These are phyloP conservation scores for Lipophrys pholis DNA, from an alignment of 2,113 vertebrate species.

Conservation along the genomic window DNA sequence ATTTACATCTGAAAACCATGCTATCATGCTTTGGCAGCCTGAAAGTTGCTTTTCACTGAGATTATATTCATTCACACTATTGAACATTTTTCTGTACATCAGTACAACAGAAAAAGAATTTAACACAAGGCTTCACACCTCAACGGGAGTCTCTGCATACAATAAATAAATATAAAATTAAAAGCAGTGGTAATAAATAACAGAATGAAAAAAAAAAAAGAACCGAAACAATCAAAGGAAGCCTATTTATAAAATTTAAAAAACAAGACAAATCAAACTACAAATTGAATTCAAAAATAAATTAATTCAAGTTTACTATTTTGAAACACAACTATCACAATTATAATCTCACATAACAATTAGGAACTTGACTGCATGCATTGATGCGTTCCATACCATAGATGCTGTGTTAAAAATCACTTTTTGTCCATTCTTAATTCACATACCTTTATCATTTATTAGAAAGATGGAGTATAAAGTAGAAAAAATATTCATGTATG, in stretches of 20 bases:
- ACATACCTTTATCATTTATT: constrained; percentile 70
- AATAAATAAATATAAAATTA: constrained; percentile 81
- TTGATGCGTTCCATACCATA: constrained; percentile 87
- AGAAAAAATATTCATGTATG: constrained; percentile 67
- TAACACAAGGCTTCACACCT: constrained; percentile 80
- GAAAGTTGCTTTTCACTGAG: constrained; percentile 89
- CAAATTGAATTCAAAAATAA: constrained; percentile 84
- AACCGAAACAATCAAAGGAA: constrained; percentile 78
- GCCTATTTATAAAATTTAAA: constrained; percentile 81
- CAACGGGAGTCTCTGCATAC: constrained; percentile 79
- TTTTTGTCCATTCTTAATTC: constrained; percentile 75
- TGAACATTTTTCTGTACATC: constrained; percentile 87
- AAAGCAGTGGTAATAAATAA: constrained; percentile 79
- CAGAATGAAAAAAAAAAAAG: constrained; percentile 53
- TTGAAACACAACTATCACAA: constrained; percentile 88
- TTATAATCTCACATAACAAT: constrained; percentile 89
- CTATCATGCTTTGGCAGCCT: constrained; percentile 89
- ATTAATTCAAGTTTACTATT: constrained; percentile 87
- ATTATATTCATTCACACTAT: constrained; percentile 89
- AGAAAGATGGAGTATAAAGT: constrained; percentile 73
- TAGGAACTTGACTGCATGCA: constrained; percentile 89
- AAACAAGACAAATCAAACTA: constrained; percentile 84
- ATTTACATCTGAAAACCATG: constrained; percentile 89
- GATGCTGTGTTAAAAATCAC: constrained; percentile 87
- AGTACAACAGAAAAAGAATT: constrained; percentile 80